Conservation (phyloP, 2,888 invertebrate species). For the Autographa pulchrina region DNA sequence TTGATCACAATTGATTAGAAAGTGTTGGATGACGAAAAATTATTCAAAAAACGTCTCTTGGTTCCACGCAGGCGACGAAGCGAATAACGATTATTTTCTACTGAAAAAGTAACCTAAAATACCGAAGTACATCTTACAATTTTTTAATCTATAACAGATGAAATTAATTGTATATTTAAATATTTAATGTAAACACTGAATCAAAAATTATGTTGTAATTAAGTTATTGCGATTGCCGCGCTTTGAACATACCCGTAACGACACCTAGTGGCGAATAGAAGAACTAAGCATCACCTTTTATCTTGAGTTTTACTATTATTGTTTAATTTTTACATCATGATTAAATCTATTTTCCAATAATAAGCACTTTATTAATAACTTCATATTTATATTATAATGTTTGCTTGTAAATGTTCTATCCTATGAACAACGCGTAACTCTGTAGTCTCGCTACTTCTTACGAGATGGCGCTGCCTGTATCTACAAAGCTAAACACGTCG, state of each 20-base stretch:
- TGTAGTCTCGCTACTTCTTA: constrained; percentile 37
- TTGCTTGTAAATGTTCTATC: not conserved
- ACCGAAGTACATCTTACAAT: not conserved
- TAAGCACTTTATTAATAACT: not conserved
- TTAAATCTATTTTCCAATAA: not conserved
- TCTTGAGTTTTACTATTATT: too few relatives aligned
- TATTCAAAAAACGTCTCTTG: constrained; percentile 40
- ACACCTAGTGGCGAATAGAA: constrained; percentile 55
- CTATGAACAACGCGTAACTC: not conserved
- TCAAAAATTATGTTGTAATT: not conserved
- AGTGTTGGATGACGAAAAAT: constrained; percentile 52
- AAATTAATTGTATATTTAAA: not conserved
- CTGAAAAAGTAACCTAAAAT: constrained; percentile 21
- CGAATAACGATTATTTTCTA: constrained; percentile 29
- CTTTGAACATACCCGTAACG: constrained; percentile 30
- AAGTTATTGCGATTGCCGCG: not conserved
- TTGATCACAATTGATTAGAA: constrained; percentile 64
- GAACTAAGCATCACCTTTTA: constrained; percentile 26
- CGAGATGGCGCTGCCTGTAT: constrained; percentile 53
- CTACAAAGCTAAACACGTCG: not conserved
- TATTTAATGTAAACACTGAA: not conserved
- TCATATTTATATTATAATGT: not conserved
- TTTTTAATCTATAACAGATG: not conserved
- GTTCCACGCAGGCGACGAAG: constrained; percentile 30
- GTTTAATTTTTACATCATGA: too few relatives aligned